Conservation (phyloP, 2,797 vertebrate species). For the Hapalemur alaotrensis region DNA sequence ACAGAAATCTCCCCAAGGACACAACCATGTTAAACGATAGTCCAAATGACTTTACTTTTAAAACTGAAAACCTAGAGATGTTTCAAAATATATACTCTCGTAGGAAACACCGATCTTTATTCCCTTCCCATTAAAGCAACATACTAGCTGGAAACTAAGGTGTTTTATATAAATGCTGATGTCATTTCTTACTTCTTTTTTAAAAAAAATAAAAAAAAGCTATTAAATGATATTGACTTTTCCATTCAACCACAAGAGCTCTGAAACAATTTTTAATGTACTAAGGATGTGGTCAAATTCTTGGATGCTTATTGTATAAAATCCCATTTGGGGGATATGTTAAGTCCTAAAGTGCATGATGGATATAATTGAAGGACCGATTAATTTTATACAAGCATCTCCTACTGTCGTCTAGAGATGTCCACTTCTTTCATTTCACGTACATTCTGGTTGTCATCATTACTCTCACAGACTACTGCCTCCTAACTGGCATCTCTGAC, state of each 20-base stretch:
- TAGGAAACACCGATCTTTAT: background rate
- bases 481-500: background rate
- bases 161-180: background rate
- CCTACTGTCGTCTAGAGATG: constrained; percentile 21
- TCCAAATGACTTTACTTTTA: background rate
- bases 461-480: rapidly evolving
- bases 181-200: constrained; percentile 67
- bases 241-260: constrained; percentile 67
- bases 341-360: constrained; percentile 58
- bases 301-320: constrained; percentile 74
- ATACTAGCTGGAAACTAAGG: background rate
- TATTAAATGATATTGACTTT: constrained; percentile 75
- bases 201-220: constrained; percentile 30
- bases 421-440: background rate
- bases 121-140: background rate
- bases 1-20: background rate
- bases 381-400: constrained; percentile 60
- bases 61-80: background rate
- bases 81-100: background rate
- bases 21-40: background rate
- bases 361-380: constrained; percentile 42
- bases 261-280: constrained; percentile 78
- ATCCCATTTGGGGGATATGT: constrained; percentile 70
- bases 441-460: background rate
- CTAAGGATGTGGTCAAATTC: constrained; percentile 81